Evolutionary conservation across 2,888 invertebrate species (phyloP).

Genomic region (Augiades crinisus): DNA sequence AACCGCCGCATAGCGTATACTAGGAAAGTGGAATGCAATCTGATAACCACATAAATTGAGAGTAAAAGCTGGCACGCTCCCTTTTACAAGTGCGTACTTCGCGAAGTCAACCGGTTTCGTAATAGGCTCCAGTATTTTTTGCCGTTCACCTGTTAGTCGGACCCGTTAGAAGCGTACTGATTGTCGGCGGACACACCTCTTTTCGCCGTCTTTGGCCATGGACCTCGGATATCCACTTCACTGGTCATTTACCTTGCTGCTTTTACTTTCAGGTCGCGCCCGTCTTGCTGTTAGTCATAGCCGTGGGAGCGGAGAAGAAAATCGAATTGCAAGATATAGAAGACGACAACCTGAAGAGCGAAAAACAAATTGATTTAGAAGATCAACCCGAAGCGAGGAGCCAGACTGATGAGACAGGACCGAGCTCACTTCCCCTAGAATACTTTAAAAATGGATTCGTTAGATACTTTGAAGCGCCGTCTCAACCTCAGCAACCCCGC

Average conservation of each 20-base stretch:
- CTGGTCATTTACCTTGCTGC: conserved; percentile 27
- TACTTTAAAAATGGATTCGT: conserved; percentile 59
- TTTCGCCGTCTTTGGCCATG: conserved; percentile 47
- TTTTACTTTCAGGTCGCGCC: conserved; percentile 65
- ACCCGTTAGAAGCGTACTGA: conserved; percentile 38
- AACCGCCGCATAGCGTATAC: conserved; percentile 41
- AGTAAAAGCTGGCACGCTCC: conserved; percentile 73
- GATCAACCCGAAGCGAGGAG: conserved; percentile 46
- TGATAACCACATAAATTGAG: conserved; percentile 63
- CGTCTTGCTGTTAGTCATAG: conserved; percentile 52
- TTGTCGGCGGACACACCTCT: conserved; percentile 45
- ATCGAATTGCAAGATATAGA: conserved; percentile 89
- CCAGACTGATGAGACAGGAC: conserved; percentile 36
- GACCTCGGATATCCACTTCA: conserved; percentile 43
- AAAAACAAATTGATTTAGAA: conserved; percentile 64
- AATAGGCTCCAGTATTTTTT: conserved; percentile 70
- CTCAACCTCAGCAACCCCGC: conserved; percentile 51
- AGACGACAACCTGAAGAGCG: conserved; percentile 84
- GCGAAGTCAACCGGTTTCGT: conserved; percentile 62
- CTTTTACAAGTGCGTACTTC: conserved; percentile 50
- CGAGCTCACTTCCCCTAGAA: conserved; percentile 48
- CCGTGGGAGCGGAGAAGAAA: conserved; percentile 80
- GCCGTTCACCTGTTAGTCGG: conserved; percentile 65
- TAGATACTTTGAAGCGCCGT: conserved; percentile 52
- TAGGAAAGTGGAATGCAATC: conserved; percentile 39